Base-by-base conservation (phyloP, 2,113 vertebrate species). In the Corythoichthys intestinalis region DNA sequence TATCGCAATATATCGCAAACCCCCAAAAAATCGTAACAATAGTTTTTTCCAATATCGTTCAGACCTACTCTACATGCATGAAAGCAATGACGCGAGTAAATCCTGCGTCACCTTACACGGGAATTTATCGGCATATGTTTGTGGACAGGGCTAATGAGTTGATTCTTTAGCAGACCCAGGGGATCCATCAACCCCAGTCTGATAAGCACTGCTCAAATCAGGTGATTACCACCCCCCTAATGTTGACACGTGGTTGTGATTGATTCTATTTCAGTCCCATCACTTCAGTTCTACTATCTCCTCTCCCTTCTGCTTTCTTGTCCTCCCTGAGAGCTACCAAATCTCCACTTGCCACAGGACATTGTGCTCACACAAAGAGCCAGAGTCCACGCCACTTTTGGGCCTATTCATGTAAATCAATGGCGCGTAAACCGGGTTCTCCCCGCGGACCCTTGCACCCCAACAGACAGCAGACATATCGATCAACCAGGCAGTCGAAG, bases 291-390 rank as follows among this genome's bases (percentile, higher is more conserved):
- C 58, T 2, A 34, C 78, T 77, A 74, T 74, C 72, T 63, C 20
- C 65, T 56, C 57, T 9, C n/a, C 65, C 66, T 67, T 64, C 44
- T 46, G 46, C 50, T 44, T 50, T n/a, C 72, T 34, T 77, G 52
- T 60, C 28, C 35, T 70, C 75, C 80, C 74, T 15, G 63, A 82
- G 83, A 68, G 80, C 74, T 83, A 65, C 49, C 77, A 71, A 35
- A 37, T 37, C 56, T 58, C 34, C 12, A 12, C 56, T 39, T 7
- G 14, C 58, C 76, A 84, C 76, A 82, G 85, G 41, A 85, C 81
- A 85, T 91, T 92, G 88, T 91, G 67, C 15, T 0, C 67, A 70
- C 73, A 90, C 85, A 91, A 88, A 88, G 77, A 75, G 66, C 72
- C 83, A 0, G 61, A 82, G 82, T 87, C 83, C 83, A 78, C 79